Percentiles rank a stretch among this genome's conserved stretches.
Conservation (phyloP, 2,113 vertebrate genomes). For the Carollia perspicillata region DNA sequence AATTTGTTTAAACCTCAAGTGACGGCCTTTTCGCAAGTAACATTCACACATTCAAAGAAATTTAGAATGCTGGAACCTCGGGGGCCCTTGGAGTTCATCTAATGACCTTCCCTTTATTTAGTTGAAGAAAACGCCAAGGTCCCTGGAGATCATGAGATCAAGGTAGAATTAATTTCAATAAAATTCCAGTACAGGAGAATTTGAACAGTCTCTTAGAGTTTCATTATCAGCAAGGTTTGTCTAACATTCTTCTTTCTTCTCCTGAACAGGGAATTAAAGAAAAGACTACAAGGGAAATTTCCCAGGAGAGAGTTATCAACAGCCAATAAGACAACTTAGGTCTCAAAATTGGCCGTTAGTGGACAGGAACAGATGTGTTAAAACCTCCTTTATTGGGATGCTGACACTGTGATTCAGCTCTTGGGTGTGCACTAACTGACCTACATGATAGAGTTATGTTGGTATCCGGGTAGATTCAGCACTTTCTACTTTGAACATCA, state of each 20-base stretch:
- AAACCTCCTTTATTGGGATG: background rate
- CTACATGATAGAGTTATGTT: background rate
- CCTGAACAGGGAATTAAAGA: background rate
- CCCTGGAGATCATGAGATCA: background rate
- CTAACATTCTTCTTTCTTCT: background rate
- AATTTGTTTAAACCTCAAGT: background rate
- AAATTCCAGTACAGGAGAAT: background rate
- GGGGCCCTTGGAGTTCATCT: background rate
- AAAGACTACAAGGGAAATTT: background rate
- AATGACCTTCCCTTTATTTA: background rate
- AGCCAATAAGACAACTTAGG: background rate
- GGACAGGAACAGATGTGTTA: background rate
- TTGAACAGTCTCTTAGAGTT: background rate
- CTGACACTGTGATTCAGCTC: background rate
- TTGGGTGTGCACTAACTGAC: background rate
- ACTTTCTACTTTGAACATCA: background rate
- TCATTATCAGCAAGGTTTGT: background rate
- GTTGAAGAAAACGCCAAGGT: background rate
- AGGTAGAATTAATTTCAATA: conserved; percentile 36
- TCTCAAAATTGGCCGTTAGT: background rate
- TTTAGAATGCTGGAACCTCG: background rate
- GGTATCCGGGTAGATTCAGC: background rate
- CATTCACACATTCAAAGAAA: background rate
- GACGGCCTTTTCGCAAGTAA: background rate
- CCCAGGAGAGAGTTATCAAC: background rate